Evolutionary conservation across 2,888 invertebrate species (phyloP), one percentile per base, ranked within the genome.

Genomic region (Cantharis flavilabris): DNA sequence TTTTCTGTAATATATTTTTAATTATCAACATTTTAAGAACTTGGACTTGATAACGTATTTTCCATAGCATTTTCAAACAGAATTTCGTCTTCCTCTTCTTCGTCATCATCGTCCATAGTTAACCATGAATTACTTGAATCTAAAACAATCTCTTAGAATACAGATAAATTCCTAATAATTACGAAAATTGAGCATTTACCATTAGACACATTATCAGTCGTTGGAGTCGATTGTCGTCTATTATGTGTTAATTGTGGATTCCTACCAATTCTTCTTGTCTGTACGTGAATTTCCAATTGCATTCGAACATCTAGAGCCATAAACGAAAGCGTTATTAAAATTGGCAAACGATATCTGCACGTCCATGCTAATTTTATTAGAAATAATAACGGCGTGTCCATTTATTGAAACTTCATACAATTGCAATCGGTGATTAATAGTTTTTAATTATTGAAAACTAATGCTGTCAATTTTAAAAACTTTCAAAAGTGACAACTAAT

Each of bases 321-420:
- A 82, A 93, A 92, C n/a, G 91, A 91, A 9, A 93, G 90, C 10
- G 93, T 90, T 70, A 94, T 91, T 11, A 94, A 87, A 49, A 93
- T 88, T 0, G 95, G 94, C 70, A 95, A 88, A 70, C 93, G 90
- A 77, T 92, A 89, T 63, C 93, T 90, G 70, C 92, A 92, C 79
- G 92, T 91, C 93, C 94, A 95, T 3, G 94, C 94, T 81, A 95
- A 88, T 80, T 92, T 91, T 63, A 94, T 90, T 81, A 95, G 89
- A 85, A 94, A 94, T 73, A 94, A 86, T 78, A 94, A 88, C 7
- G 87, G 80, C 18, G 74, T 14, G n/a, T 74, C 79, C 79, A 79
- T 79, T 62, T 7, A 49, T 9, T 49, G 7, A 49, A 5, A n/a
- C 49, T 33, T 13, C 4, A 3, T 9, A 49, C 49, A 49, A 49